These are phyloP conservation scores for Standfussiana lucernea DNA, from an alignment of 2,888 invertebrate species.

Conservation along the genomic window DNA sequence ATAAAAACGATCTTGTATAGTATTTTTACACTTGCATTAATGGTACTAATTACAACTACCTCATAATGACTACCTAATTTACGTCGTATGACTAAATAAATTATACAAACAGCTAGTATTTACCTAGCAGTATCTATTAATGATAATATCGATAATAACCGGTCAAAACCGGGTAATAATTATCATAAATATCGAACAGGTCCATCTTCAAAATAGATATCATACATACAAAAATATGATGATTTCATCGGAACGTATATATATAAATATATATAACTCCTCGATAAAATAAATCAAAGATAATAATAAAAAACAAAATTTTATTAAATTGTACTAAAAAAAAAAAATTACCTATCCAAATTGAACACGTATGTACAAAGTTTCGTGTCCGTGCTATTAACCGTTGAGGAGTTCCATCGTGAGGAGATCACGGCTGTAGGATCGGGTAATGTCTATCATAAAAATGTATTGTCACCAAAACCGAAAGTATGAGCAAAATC, in stretches of 20 bases:
- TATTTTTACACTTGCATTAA: too few relatives aligned
- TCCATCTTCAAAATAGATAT: background rate
- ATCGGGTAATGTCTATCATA: background rate
- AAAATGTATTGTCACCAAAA: background rate
- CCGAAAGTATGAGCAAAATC: background rate
- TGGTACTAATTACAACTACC: background rate
- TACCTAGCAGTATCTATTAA: background rate
- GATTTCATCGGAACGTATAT: background rate
- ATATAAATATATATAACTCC: too few relatives aligned
- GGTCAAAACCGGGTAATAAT: background rate
- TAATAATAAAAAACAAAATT: background rate
- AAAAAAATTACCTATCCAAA: background rate
- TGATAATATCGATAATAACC: conserved; percentile 4
- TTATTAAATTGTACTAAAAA: background rate
- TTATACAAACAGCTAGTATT: background rate
- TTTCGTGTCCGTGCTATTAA: background rate
- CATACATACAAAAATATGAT: background rate
- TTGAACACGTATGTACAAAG: background rate
- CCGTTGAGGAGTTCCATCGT: background rate
- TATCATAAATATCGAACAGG: background rate
- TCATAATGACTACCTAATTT: background rate
- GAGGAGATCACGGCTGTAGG: background rate
- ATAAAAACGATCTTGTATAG: background rate
- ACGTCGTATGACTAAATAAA: background rate
- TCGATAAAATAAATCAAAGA: background rate